A percentile compares a stretch with the other conserved stretches of the same genome.
These are phyloP conservation scores for Alloscopus bannaensis DNA, from an alignment of 2,888 invertebrate species.

Conservation along the genomic window DNA sequence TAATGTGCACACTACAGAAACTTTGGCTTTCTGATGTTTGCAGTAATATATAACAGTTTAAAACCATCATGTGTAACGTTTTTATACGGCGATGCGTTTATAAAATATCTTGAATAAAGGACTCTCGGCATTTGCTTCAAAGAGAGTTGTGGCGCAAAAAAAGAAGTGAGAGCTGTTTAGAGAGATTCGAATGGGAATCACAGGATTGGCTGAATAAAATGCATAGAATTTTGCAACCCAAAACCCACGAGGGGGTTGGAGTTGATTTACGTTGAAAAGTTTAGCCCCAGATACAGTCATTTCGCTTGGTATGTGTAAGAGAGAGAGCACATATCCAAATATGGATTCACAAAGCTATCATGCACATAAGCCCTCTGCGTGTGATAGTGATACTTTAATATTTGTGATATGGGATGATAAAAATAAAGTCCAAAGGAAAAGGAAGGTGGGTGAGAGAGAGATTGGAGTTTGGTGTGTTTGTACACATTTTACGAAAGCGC, in stretches of 20 bases:
- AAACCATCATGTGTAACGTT: not conserved
- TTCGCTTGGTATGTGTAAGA: too few relatives aligned
- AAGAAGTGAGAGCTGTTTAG: not conserved
- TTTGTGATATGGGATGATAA: constrained; percentile 49
- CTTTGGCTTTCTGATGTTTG: not conserved
- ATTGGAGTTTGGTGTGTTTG: too few relatives aligned
- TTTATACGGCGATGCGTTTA: constrained; percentile 12
- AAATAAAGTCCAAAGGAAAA: constrained; percentile 28
- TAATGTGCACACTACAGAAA: too few relatives aligned
- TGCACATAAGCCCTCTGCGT: too few relatives aligned
- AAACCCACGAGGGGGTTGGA: constrained; percentile 8
- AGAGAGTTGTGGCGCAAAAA: constrained; percentile 5
- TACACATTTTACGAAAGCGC: too few relatives aligned
- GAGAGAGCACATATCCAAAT: too few relatives aligned
- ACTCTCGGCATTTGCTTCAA: constrained; percentile 31
- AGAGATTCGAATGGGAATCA: constrained; percentile 43
- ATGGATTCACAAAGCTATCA: too few relatives aligned
- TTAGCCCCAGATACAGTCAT: too few relatives aligned
- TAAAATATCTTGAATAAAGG: constrained; percentile 32
- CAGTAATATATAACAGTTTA: not conserved
- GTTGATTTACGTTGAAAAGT: too few relatives aligned
- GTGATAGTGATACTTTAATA: constrained; percentile 5
- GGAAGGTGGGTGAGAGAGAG: constrained; percentile 42
- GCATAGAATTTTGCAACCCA: not conserved
- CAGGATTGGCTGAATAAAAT: constrained; percentile 33